A percentile compares a stretch with the other conserved stretches of the same genome.
phyloP scores from a whole-genome alignment of 2,113 vertebrate genomes.

The Nannobrachium achirus region DNA sequence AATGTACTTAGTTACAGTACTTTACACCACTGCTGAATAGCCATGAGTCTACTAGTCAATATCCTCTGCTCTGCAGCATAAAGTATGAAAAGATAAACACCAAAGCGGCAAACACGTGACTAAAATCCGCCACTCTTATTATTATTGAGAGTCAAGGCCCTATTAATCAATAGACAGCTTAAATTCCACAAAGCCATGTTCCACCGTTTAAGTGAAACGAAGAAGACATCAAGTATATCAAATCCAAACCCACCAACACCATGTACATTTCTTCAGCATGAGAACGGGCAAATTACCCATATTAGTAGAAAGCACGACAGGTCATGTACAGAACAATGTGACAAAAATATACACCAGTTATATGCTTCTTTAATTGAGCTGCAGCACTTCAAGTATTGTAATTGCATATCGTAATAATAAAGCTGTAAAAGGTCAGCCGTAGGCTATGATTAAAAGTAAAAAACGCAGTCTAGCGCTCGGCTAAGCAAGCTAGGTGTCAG shows the following conservation, averaged over 20 bases:
- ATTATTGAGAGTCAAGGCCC: neutral
- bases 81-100: neutral
- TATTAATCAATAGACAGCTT: no score
- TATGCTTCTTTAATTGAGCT: slow-evolving; percentile 3
- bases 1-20: no score
- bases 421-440: neutral
- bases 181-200: no score
- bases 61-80: neutral
- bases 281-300: neutral
- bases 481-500: slow-evolving; percentile 34
- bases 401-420: neutral
- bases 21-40: neutral
- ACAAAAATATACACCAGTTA: neutral
- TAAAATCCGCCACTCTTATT: neutral
- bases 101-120: neutral
- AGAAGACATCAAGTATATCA: no score
- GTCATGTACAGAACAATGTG: neutral
- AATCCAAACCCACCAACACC: no score
- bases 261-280: no score
- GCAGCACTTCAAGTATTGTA: neutral
- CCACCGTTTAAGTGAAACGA: no score
- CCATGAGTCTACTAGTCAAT: neutral
- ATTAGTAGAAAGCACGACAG: neutral
- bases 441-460: slow-evolving; percentile 17
- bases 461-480: slow-evolving; percentile 27